A percentile compares a stretch with the other conserved stretches of the same genome.
Evolutionary conservation across 1,140 invertebrate genomes (phyloP).

Genomic region (Drosophila tsacasi): DNA sequence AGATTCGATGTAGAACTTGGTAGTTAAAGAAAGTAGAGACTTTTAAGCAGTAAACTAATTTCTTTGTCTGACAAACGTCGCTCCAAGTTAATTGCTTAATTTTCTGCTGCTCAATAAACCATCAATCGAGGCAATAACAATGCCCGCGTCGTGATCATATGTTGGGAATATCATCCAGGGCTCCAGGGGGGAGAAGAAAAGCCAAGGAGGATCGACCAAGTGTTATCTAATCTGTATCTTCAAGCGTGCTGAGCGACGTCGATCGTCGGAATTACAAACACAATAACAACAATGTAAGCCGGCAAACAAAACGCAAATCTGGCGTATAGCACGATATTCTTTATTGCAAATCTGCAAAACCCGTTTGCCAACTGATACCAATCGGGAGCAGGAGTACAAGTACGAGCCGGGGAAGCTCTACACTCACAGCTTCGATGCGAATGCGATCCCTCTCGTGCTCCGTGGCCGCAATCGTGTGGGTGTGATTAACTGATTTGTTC

Average conservation of each 20-base stretch:
- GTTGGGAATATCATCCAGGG: constrained; percentile 38
- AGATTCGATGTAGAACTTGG: not conserved
- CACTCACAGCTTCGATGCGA: constrained; percentile 28
- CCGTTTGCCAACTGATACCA: constrained; percentile 70
- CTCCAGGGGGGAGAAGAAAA: not conserved
- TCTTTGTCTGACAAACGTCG: not conserved
- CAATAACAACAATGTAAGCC: constrained; percentile 59
- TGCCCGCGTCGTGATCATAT: constrained; percentile 64
- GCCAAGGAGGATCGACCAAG: constrained; percentile 8
- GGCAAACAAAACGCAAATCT: constrained; percentile 76
- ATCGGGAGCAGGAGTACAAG: constrained; percentile 38
- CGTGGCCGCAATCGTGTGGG: constrained; percentile 68
- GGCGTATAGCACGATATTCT: constrained; percentile 83
- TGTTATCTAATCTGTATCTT: constrained; percentile 50
- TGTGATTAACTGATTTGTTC: constrained; percentile 85
- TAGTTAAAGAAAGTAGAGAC: not conserved
- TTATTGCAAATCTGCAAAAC: constrained; percentile 76
- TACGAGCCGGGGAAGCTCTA: constrained; percentile 9
- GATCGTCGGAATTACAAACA: constrained; percentile 49
- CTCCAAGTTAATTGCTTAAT: constrained; percentile 71
- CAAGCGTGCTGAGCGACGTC: constrained; percentile 55
- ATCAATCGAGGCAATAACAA: constrained; percentile 48
- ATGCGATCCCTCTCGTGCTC: constrained; percentile 10
- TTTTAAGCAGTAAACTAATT: not conserved
- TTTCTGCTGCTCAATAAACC: constrained; percentile 50